Percentiles rank a stretch among this genome's conserved stretches.
phyloP scores from a whole-genome alignment of 2,797 vertebrate species.

The Ammospiza maritima region DNA sequence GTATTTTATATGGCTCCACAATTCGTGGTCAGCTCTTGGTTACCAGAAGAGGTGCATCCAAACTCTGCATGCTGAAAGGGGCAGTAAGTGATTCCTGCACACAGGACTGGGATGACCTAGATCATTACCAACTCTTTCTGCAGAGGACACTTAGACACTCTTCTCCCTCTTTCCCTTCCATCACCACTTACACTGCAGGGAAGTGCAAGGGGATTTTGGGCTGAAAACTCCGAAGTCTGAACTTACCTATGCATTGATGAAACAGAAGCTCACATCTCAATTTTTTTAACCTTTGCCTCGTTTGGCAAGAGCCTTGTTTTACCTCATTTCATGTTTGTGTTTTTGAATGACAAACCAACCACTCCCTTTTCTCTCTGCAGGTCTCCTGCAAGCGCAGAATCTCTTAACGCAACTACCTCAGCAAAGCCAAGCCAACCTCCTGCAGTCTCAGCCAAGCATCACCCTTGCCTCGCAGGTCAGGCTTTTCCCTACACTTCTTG shows the following conservation, averaged over 20 bases:
- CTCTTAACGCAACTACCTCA: slow-evolving; percentile 99
- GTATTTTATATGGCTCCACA: neutral
- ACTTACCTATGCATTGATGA: neutral
- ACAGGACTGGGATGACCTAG: neutral
- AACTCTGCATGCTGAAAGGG: neutral
- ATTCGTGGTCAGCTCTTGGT: neutral
- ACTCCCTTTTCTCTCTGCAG: slow-evolving; percentile 67
- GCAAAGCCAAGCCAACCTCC: slow-evolving; percentile 99
- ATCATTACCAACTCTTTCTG: neutral
- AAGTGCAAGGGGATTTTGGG: neutral
- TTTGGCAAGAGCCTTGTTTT: neutral
- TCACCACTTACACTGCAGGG: neutral
- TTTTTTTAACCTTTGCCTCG: neutral
- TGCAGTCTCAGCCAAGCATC: slow-evolving; percentile 97
- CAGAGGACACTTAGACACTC: neutral
- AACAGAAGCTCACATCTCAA: neutral
- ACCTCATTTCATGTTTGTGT: neutral
- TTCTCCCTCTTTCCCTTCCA: neutral
- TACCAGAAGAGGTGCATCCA: neutral
- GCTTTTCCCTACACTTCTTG: neutral
- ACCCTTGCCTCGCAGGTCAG: slow-evolving; percentile 96
- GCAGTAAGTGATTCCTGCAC: neutral
- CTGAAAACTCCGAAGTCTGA: neutral
- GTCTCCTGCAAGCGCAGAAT: slow-evolving; percentile 96
- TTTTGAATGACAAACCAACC: neutral